phyloP scores from a whole-genome alignment of 2,888 invertebrate species.

The Onchidella celtica region DNA sequence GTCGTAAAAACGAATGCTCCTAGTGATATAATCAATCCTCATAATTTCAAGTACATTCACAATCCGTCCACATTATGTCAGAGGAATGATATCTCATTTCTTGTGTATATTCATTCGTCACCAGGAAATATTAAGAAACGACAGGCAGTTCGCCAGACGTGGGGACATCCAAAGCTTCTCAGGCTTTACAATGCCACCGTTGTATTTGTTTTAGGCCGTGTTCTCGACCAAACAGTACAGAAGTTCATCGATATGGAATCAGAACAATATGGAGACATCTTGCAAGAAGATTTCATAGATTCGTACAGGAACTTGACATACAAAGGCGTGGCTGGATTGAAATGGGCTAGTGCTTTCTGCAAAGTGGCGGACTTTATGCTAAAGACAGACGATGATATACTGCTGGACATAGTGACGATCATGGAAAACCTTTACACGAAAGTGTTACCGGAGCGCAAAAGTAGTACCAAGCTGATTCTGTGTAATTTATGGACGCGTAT shows the following conservation, averaged over 20 bases:
- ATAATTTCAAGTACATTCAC: constrained; percentile 51
- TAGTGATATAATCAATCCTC: constrained; percentile 33
- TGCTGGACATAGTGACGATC: constrained; percentile 81
- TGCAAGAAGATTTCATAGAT: constrained; percentile 80
- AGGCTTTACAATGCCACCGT: constrained; percentile 64
- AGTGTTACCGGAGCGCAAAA: constrained; percentile 53
- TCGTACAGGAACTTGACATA: constrained; percentile 81
- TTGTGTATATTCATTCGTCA: constrained; percentile 78
- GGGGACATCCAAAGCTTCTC: constrained; percentile 73
- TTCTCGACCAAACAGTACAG: constrained; percentile 62
- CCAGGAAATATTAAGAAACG: constrained; percentile 75
- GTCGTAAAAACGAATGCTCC: background rate
- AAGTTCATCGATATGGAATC: constrained; percentile 70
- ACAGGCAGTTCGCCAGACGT: constrained; percentile 75
- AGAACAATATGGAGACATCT: constrained; percentile 75
- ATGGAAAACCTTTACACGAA: constrained; percentile 58
- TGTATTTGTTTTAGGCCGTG: constrained; percentile 76
- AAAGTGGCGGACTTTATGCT: constrained; percentile 76
- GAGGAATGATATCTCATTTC: constrained; percentile 57
- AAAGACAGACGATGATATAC: constrained; percentile 81
- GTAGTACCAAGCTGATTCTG: constrained; percentile 66
- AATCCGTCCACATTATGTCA: constrained; percentile 44
- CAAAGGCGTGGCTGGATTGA: constrained; percentile 80
- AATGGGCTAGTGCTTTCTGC: constrained; percentile 80
- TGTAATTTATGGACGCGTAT: constrained; percentile 79